phyloP scores from a whole-genome alignment of 1,140 invertebrate species.

The Bathynomus jamesi region DNA sequence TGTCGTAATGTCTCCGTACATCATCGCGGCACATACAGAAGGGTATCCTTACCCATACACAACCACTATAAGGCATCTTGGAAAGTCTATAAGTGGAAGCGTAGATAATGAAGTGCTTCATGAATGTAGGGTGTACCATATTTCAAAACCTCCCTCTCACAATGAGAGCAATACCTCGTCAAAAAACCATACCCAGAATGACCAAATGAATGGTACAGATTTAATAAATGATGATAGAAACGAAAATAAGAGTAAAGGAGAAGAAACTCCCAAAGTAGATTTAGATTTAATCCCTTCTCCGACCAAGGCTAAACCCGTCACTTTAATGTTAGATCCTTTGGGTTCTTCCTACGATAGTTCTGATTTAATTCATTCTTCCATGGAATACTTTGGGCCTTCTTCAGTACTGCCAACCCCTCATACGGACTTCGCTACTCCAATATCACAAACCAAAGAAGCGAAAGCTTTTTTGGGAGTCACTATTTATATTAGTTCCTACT shows the following conservation, averaged over 20 bases:
- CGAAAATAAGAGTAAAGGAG: neutral
- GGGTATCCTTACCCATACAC: too few relatives aligned
- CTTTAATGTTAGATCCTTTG: too few relatives aligned
- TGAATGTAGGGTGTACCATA: neutral
- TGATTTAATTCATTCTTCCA: neutral
- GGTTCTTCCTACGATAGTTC: neutral
- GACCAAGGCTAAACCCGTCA: too few relatives aligned
- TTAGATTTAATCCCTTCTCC: neutral
- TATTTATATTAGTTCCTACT: neutral
- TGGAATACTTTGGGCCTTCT: neutral
- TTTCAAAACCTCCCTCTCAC: neutral
- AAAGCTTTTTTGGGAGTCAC: neutral
- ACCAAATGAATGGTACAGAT: neutral
- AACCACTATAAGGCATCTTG: neutral
- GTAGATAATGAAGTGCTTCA: neutral
- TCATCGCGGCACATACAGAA: neutral
- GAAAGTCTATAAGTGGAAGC: neutral
- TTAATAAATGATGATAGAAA: neutral
- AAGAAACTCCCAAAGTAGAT: neutral
- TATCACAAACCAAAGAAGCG: neutral
- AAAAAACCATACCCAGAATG: neutral
- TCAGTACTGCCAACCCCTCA: neutral
- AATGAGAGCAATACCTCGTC: neutral
- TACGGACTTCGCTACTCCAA: neutral
- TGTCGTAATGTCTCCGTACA: neutral